These are phyloP conservation scores for Steinernema carpocapsae DNA, from an alignment of 2,888 invertebrate genomes.

Conservation along the genomic window DNA sequence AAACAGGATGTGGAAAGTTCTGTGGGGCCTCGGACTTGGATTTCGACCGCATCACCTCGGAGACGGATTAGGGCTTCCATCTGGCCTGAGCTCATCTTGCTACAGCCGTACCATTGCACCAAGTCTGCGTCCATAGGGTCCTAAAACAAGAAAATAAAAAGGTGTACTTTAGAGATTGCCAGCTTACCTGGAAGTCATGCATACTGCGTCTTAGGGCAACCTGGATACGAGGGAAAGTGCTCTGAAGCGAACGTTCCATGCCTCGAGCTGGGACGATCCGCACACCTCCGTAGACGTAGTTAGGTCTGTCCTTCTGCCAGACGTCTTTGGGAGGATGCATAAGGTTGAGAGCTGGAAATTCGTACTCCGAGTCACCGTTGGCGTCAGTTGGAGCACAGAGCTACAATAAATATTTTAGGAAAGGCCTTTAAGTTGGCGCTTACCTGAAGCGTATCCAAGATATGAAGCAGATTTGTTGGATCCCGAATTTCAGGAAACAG, in stretches of 20 bases:
- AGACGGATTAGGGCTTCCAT: slow-evolving; percentile 77
- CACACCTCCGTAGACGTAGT: slow-evolving; percentile 70
- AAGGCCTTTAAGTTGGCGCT: slow-evolving; percentile 70
- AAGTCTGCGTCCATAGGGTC: slow-evolving; percentile 75
- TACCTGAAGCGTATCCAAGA: slow-evolving; percentile 77
- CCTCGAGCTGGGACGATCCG: slow-evolving; percentile 72
- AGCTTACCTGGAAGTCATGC: slow-evolving; percentile 70
- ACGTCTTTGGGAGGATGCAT: slow-evolving; percentile 59
- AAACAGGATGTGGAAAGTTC: slow-evolving; percentile 71
- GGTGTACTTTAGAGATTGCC: background rate
- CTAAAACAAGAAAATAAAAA: slow-evolving; percentile 61
- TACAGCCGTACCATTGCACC: slow-evolving; percentile 75
- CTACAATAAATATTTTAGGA: slow-evolving; percentile 37
- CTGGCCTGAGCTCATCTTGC: slow-evolving; percentile 77
- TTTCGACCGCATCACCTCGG: slow-evolving; percentile 51
- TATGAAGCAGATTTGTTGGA: slow-evolving; percentile 76
- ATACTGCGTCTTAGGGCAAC: slow-evolving; percentile 75
- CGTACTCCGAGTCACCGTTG: slow-evolving; percentile 78
- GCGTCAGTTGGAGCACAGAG: slow-evolving; percentile 66
- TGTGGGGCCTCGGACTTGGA: slow-evolving; percentile 70
- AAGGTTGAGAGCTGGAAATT: slow-evolving; percentile 77
- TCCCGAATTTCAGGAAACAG: slow-evolving; percentile 77
- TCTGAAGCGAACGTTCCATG: slow-evolving; percentile 75
- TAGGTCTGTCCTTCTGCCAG: slow-evolving; percentile 54
- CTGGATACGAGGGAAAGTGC: slow-evolving; percentile 77